A percentile compares a stretch with the other conserved stretches of the same genome.
Evolutionary conservation across 2,113 vertebrate species (phyloP).

Genomic region (Clarias magur): DNA sequence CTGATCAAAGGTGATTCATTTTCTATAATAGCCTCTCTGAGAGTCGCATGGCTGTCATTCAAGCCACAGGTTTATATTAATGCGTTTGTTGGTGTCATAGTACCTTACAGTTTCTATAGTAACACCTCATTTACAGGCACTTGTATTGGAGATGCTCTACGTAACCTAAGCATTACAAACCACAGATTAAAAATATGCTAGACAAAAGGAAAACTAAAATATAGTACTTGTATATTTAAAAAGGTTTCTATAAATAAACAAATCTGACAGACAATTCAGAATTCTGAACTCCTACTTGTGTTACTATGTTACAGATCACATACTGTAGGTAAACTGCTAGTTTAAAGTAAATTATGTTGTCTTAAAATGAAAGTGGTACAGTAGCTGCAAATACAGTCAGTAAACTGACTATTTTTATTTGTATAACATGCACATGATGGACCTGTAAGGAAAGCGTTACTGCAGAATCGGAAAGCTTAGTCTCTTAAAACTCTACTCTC

Average conservation of each 20-base stretch:
- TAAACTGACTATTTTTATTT: neutral
- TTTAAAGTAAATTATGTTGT: too few relatives aligned
- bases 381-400: neutral
- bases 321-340: too few relatives aligned
- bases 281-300: neutral
- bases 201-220: neutral
- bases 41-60: neutral
- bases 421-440: neutral
- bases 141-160: neutral
- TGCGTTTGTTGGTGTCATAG: neutral
- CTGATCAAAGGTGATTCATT: neutral
- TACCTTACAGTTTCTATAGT: neutral
- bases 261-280: neutral
- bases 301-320: neutral
- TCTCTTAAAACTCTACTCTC: neutral
- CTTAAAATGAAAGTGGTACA: neutral
- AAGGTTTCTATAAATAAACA: neutral
- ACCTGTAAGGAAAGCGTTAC: neutral
- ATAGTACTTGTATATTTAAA: neutral
- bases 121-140: neutral
- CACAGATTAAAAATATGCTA: neutral
- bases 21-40: neutral
- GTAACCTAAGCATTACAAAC: neutral
- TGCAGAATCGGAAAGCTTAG: neutral
- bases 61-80: neutral